Evolutionary conservation across 1,140 invertebrate genomes (phyloP).

Genomic region (Bombus superbus): DNA sequence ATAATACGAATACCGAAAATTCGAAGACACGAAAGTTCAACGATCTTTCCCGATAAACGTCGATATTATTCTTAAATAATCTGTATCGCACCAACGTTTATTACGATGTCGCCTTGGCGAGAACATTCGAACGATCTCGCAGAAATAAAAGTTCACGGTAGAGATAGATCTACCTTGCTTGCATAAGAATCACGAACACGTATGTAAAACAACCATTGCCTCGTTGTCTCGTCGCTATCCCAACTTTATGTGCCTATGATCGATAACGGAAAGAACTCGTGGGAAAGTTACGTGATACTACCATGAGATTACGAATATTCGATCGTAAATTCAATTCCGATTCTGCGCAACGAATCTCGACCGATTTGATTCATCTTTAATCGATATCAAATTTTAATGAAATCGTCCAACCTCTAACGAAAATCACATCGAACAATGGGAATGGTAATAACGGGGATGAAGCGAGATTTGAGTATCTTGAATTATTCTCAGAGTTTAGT

Average conservation of each 20-base stretch:
- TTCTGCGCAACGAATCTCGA: too few relatives aligned
- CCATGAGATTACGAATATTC: background rate
- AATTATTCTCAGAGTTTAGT: background rate
- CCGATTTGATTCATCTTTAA: background rate
- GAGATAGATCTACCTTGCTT: conserved; percentile 14
- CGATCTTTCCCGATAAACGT: background rate
- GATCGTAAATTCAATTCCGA: background rate
- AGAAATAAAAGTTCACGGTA: background rate
- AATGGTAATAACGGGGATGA: background rate
- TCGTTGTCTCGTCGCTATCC: background rate
- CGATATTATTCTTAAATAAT: background rate
- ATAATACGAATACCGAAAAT: background rate
- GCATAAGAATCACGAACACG: conserved; percentile 9
- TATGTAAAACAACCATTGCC: background rate
- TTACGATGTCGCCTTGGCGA: background rate
- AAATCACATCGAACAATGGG: background rate
- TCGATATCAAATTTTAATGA: background rate
- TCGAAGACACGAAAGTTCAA: background rate
- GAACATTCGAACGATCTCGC: background rate
- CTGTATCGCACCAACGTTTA: background rate
- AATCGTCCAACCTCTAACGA: background rate
- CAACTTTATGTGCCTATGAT: background rate
- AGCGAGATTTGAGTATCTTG: background rate
- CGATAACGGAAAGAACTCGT: conserved; percentile 11
- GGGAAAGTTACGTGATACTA: background rate